Base-by-base conservation (phyloP, 2,113 vertebrate species). In the Rafetus swinhoei region DNA sequence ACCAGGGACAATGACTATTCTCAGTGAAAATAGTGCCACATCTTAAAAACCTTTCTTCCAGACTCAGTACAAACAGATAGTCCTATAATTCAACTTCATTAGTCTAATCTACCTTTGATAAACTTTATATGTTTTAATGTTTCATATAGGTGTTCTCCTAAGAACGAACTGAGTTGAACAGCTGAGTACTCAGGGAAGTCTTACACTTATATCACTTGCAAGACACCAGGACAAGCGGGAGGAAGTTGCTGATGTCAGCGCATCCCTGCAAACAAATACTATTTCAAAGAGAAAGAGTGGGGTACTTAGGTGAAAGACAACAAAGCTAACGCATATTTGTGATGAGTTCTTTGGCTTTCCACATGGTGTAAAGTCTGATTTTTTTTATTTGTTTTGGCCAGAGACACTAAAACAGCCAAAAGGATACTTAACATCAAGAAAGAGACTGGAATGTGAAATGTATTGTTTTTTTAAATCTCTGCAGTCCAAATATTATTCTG, bases 401-500 rank as follows among this genome's bases (percentile, higher is more conserved):
- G 87, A 25, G 82, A 7, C 11, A 82, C 39, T 90, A 84, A 76
- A 91, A 76, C 59, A 60, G 25, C 29, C n/a, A 93, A 94, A 91
- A 89, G 74, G 0, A 9, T 94, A 69, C 86, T 93, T 96, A 90
- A 86, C 84, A 92, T 96, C 60, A 54, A 93, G 88, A 94, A 90
- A 85, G 84, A 94, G 59, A 76, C 52, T 76, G 81, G 52, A 81
- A 86, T 82, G 35, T 59, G 79, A 39, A 72, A 88, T 0, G 0
- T 84, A 27, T 87, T 93, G 92, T 92, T 86, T 83, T 95, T 94
- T 16, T 95, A 56, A 87, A 77, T 77, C 85, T 90, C 65, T 92
- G 77, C 74, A 93, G 89, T 89, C 50, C 10, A 90, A 93, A 87
- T 77, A 92, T 89, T 82, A 89, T 88, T 91, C 77, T 92, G 53